Conservation (phyloP, 2,797 vertebrate species). For the Cirrhinus mrigala region DNA sequence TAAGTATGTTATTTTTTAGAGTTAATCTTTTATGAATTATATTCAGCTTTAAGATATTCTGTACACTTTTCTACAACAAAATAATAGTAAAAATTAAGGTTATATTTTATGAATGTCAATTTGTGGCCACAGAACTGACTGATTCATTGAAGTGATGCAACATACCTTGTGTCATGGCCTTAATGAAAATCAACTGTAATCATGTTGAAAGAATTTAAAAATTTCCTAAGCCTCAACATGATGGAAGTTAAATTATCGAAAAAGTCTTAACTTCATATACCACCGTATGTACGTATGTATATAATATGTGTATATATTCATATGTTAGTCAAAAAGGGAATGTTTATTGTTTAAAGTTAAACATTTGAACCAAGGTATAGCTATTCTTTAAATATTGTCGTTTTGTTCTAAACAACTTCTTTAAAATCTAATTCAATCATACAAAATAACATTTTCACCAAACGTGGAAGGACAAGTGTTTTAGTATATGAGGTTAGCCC, state of each 20-base stretch:
- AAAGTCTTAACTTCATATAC: constrained; percentile 66
- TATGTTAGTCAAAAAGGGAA: constrained; percentile 81
- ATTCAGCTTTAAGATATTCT: neutral
- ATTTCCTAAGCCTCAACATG: constrained; percentile 68
- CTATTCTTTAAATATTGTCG: neutral
- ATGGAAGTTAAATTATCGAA: constrained; percentile 67
- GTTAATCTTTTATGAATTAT: constrained; percentile 20
- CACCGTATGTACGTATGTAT: constrained; percentile 71
- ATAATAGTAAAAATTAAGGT: neutral
- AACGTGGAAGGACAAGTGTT: neutral
- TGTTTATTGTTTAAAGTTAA: constrained; percentile 69
- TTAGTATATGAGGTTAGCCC: neutral
- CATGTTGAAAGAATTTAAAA: constrained; percentile 53
- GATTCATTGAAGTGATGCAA: neutral
- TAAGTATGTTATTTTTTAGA: neutral
- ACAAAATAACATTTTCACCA: neutral
- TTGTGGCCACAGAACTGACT: neutral
- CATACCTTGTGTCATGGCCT: constrained; percentile 51
- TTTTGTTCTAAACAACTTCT: constrained; percentile 15
- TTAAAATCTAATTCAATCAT: constrained; percentile 2
- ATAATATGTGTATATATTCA: constrained; percentile 80
- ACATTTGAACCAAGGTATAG: constrained; percentile 24
- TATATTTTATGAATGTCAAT: neutral
- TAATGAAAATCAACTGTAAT: constrained; percentile 61
- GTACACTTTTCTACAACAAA: constrained; percentile 4